phyloP scores from a whole-genome alignment of 2,888 invertebrate species.

The Isotomurus palustris region DNA sequence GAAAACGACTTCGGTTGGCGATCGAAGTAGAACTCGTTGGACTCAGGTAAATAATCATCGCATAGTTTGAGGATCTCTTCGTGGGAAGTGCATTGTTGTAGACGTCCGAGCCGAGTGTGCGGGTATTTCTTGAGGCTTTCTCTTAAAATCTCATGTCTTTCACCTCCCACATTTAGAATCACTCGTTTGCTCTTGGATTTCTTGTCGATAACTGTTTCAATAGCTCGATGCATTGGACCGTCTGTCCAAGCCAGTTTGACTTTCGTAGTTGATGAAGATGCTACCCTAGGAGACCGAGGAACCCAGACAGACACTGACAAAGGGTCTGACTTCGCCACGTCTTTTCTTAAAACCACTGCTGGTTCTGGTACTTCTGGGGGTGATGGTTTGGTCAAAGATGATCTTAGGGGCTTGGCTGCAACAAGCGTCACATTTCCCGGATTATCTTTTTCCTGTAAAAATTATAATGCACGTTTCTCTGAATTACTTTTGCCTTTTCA shows the following conservation, averaged over 20 bases:
- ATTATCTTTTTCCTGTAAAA: background rate
- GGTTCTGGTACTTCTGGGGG: background rate
- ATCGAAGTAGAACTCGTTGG: slow-evolving; percentile 30
- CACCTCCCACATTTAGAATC: slow-evolving; percentile 28
- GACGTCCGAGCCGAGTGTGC: slow-evolving; percentile 27
- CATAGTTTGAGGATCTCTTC: slow-evolving; percentile 22
- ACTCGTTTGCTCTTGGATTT: slow-evolving; percentile 17
- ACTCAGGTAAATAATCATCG: slow-evolving; percentile 23
- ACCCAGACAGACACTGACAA: slow-evolving; percentile 17
- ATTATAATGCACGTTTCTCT: no score
- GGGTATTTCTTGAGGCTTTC: slow-evolving; percentile 23
- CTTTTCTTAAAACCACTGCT: no score
- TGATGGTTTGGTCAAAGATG: background rate
- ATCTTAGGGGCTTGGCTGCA: slow-evolving; percentile 5
- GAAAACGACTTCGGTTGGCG: slow-evolving; percentile 18
- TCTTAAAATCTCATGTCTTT: slow-evolving; percentile 32
- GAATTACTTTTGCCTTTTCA: no score
- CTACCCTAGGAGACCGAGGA: background rate
- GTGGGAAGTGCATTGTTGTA: slow-evolving; percentile 15
- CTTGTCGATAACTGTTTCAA: slow-evolving; percentile 11
- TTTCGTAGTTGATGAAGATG: background rate
- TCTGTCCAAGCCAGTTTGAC: background rate
- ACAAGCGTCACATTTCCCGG: background rate
- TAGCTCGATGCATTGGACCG: background rate
- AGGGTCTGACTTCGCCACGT: slow-evolving; percentile 18